Conservation (phyloP, 2,113 vertebrate species). For the Toxotes chatareus region DNA sequence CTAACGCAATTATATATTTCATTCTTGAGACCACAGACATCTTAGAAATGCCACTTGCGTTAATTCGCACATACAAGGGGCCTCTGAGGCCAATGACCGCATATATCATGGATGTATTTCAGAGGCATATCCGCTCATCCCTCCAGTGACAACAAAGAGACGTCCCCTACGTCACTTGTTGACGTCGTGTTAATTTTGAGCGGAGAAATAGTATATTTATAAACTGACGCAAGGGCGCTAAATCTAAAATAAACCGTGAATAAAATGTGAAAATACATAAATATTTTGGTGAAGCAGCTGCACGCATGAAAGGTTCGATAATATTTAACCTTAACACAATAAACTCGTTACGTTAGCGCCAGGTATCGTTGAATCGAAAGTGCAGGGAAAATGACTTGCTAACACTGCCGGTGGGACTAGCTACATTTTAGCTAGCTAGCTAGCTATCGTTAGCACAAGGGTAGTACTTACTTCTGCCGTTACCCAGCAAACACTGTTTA, state of each 20-base stretch:
- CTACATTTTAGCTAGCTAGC: slow-evolving; percentile 53
- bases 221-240: slow-evolving; percentile 83
- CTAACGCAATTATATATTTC: not conserved
- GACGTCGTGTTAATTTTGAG: slow-evolving; percentile 75
- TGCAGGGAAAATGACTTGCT: slow-evolving; percentile 49
- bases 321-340: slow-evolving; percentile 62
- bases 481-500: slow-evolving; percentile 8
- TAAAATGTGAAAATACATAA: slow-evolving; percentile 81
- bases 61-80: not conserved
- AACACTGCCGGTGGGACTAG: slow-evolving; percentile 62
- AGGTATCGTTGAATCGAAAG: slow-evolving; percentile 45
- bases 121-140: slow-evolving; percentile 2
- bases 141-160: slow-evolving; percentile 39
- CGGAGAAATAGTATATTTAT: slow-evolving; percentile 82
- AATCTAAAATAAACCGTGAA: slow-evolving; percentile 84
- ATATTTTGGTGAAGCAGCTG: slow-evolving; percentile 67
- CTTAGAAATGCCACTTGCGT: too few relatives aligned
- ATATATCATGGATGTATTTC: not conserved
- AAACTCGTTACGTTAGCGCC: slow-evolving; percentile 54
- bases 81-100: not conserved
- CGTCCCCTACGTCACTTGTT: slow-evolving; percentile 60
- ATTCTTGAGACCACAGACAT: too few relatives aligned
- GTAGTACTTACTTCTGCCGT: slow-evolving; percentile 32
- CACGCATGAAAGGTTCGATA: slow-evolving; percentile 76
- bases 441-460: slow-evolving; percentile 60